Percentiles rank a stretch among this genome's conserved stretches.
phyloP scores from a whole-genome alignment of 1,140 invertebrate species.

The Agrilus planipennis region DNA sequence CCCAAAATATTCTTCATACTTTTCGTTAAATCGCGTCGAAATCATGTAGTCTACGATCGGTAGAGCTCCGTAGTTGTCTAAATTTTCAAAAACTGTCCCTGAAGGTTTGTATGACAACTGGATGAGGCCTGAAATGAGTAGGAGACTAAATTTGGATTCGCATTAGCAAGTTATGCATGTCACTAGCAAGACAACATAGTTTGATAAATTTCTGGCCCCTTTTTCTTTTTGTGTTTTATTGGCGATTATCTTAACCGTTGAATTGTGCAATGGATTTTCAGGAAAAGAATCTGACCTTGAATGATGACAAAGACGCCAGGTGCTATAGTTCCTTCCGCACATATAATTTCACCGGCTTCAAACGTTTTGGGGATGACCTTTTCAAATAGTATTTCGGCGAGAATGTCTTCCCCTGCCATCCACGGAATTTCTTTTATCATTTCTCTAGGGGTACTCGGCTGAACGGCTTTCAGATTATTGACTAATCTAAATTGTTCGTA shows the following conservation, averaged over 20 bases:
- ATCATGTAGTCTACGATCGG: conserved; percentile 11
- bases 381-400: conserved; percentile 14
- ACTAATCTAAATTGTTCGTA: conserved; percentile 6
- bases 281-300: conserved; percentile 12
- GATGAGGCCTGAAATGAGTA: conserved; percentile 9
- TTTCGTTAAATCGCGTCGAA: conserved; percentile 6
- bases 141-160: not conserved
- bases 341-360: conserved; percentile 12
- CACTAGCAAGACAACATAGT: not conserved
- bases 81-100: conserved; percentile 4
- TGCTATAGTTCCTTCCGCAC: conserved; percentile 6
- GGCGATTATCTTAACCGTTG: too few relatives aligned
- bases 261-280: too few relatives aligned
- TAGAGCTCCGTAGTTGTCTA: conserved; percentile 9
- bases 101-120: conserved; percentile 8
- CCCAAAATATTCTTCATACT: conserved; percentile 11
- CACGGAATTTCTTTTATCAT: conserved; percentile 18
- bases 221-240: too few relatives aligned
- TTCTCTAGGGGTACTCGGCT: conserved; percentile 13
- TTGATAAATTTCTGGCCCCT: too few relatives aligned
- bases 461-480: conserved; percentile 8
- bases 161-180: not conserved
- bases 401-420: conserved; percentile 12
- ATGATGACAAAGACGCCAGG: conserved; percentile 17
- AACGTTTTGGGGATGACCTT: conserved; percentile 11